Evolutionary conservation across 2,888 invertebrate genomes (phyloP).

Genomic region (Drosophila suboccidentalis): DNA sequence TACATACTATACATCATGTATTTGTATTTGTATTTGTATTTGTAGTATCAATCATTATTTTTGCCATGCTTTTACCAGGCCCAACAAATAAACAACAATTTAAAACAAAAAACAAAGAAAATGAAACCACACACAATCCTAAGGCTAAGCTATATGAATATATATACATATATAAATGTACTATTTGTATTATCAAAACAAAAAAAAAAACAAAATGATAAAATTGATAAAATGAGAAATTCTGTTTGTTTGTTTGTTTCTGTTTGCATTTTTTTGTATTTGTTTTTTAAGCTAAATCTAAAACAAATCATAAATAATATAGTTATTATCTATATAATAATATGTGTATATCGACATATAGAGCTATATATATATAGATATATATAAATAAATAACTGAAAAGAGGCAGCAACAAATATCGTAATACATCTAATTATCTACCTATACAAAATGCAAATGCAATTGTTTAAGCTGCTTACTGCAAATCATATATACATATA

Average conservation of each 20-base stretch:
- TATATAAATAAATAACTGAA: constrained; percentile 13
- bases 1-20: constrained; percentile 7
- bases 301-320: constrained; percentile 39
- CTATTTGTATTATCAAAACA: constrained; percentile 58
- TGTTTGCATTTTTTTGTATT: constrained; percentile 17
- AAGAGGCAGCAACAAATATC: constrained; percentile 39
- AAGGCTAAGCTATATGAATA: constrained; percentile 58
- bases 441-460: constrained; percentile 37
- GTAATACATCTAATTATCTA: constrained; percentile 35
- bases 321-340: constrained; percentile 36
- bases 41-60: constrained; percentile 51
- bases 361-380: constrained; percentile 19
- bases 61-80: constrained; percentile 65
- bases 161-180: constrained; percentile 42
- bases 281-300: constrained; percentile 35
- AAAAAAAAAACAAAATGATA: constrained; percentile 13
- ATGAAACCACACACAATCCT: constrained; percentile 55
- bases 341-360: constrained; percentile 22
- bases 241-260: constrained; percentile 23
- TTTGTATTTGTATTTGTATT: constrained; percentile 19
- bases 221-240: constrained; percentile 26
- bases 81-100: constrained; percentile 20
- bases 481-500: constrained; percentile 28
- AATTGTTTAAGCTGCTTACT: constrained; percentile 52
- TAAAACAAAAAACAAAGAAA: constrained; percentile 45